Percentiles rank a stretch among this genome's conserved stretches.
Conservation (phyloP, 2,113 vertebrate species). For the Castor canadensis region DNA sequence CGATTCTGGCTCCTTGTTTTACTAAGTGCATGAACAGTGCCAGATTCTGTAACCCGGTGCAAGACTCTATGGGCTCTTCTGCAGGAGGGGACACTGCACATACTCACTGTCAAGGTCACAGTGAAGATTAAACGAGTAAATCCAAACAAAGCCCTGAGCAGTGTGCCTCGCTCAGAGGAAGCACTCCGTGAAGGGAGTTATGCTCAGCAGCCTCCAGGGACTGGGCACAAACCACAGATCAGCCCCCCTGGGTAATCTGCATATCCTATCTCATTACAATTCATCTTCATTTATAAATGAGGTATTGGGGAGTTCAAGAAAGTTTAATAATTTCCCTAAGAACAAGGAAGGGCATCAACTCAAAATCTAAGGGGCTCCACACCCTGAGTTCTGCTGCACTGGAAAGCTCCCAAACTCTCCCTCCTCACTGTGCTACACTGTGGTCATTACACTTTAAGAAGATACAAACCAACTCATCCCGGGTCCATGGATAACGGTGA, state of each 20-base stretch:
- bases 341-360: neutral
- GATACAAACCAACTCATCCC: neutral
- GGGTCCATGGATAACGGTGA: no score
- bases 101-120: fast-evolving
- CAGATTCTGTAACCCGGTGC: neutral
- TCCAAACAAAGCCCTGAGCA: neutral
- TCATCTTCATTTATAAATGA: neutral
- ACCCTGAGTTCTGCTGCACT: neutral
- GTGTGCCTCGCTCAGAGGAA: neutral
- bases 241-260: neutral
- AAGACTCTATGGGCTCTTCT: neutral
- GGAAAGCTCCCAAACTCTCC: neutral
- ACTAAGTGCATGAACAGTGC: neutral
- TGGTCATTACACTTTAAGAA: neutral
- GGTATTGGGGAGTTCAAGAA: neutral
- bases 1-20: neutral
- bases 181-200: fast-evolving
- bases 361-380: neutral
- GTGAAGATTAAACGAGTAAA: neutral
- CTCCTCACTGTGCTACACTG: neutral
- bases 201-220: neutral
- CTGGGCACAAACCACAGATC: neutral
- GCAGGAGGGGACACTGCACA: neutral
- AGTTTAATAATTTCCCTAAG: neutral
- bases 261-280: neutral